Evolutionary conservation across 2,113 vertebrate species (phyloP).

Genomic region (Spermophilus dauricus): DNA sequence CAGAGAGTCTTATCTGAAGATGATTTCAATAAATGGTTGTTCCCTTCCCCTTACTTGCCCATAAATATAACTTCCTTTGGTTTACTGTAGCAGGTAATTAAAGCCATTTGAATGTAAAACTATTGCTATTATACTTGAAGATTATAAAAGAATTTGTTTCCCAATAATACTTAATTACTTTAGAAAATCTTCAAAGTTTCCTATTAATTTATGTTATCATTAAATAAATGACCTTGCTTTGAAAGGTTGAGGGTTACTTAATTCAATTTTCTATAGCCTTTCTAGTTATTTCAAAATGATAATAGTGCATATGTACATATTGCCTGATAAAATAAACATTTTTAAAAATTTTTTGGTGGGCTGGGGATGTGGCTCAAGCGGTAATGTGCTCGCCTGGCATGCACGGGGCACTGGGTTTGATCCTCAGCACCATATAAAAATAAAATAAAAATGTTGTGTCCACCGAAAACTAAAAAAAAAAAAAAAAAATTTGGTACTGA

Average conservation of each 20-base stretch:
- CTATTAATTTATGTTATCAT: background rate
- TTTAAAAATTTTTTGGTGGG: background rate
- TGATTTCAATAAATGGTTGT: background rate
- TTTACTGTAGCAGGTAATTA: background rate
- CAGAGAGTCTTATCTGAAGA: background rate
- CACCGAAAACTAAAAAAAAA: no score
- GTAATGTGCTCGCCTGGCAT: no score
- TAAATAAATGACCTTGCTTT: constrained; percentile 17
- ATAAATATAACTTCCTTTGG: background rate
- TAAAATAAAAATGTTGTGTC: no score
- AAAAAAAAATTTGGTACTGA: no score
- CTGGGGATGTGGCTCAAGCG: no score
- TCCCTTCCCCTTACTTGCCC: background rate
- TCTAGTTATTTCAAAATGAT: constrained; percentile 4
- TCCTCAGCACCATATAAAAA: no score
- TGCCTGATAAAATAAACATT: constrained; percentile 8
- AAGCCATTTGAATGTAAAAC: background rate
- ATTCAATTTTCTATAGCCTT: background rate
- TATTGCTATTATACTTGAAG: background rate
- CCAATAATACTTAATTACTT: background rate
- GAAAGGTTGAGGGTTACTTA: background rate
- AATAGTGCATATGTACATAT: background rate
- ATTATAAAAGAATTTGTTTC: background rate
- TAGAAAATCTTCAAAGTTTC: background rate
- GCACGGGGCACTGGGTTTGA: no score